These are phyloP conservation scores for Brachionus calyciflorus DNA, from an alignment of 1,140 invertebrate species.

Conservation along the genomic window DNA sequence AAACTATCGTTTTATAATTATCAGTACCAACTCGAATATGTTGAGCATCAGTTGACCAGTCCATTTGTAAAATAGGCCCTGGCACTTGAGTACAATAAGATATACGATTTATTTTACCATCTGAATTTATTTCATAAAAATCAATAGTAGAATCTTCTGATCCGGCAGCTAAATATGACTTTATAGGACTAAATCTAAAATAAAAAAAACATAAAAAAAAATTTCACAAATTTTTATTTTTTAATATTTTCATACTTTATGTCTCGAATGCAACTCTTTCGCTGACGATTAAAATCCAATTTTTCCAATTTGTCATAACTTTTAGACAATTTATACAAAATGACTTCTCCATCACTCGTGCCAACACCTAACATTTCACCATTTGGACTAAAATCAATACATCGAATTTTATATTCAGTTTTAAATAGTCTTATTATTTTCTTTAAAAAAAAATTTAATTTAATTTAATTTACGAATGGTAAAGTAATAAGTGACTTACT, in stretches of 20 bases:
- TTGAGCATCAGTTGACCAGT: slow-evolving; percentile 59
- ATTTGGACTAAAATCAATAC: slow-evolving; percentile 54
- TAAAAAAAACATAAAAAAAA: neutral
- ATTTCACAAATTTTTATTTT: too few species aligned
- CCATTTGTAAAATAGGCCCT: slow-evolving; percentile 58
- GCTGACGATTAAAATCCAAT: slow-evolving; percentile 17
- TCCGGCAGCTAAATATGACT: slow-evolving; percentile 56
- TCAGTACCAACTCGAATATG: slow-evolving; percentile 58
- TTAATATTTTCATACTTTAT: too few species aligned
- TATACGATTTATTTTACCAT: slow-evolving; percentile 51
- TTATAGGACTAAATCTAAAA: slow-evolving; percentile 58
- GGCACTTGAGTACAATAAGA: slow-evolving; percentile 59
- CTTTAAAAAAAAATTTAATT: slow-evolving; percentile 49
- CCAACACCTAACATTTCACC: slow-evolving; percentile 59
- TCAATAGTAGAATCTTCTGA: slow-evolving; percentile 58
- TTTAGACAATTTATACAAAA: neutral
- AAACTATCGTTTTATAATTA: slow-evolving; percentile 56
- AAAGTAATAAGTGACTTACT: slow-evolving; percentile 49
- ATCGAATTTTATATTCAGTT: slow-evolving; percentile 53
- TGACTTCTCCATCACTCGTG: slow-evolving; percentile 54
- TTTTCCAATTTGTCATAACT: slow-evolving; percentile 4
- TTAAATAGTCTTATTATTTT: slow-evolving; percentile 52
- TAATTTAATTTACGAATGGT: neutral
- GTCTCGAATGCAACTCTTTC: slow-evolving; percentile 16
- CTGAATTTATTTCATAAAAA: slow-evolving; percentile 57